phyloP scores from a whole-genome alignment of 1,140 invertebrate species.

The Vollenhovia emeryi region DNA sequence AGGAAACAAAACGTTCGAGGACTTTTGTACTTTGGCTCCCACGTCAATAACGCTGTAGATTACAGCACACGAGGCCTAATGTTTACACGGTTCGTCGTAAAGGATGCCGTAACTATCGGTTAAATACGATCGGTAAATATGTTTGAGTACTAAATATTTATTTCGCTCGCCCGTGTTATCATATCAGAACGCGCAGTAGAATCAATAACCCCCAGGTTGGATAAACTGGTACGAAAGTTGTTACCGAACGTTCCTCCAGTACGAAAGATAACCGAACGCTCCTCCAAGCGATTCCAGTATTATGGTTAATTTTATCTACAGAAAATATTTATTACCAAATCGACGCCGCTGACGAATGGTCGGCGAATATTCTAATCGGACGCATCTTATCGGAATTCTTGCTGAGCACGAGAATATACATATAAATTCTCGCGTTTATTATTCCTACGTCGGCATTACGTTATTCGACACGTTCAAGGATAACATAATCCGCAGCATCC shows the following conservation, averaged over 20 bases:
- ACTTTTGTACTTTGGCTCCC: conserved; percentile 8
- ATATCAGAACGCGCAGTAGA: background rate
- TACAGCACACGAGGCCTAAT: background rate
- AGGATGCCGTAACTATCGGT: background rate
- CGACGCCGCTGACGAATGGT: background rate
- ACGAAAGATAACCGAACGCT: background rate
- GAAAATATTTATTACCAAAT: conserved; percentile 9
- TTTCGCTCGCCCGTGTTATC: background rate
- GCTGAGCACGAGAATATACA: background rate
- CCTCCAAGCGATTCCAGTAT: background rate
- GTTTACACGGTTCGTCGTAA: conserved; percentile 4
- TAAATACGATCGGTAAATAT: background rate
- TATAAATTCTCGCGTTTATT: background rate
- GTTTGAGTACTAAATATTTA: background rate
- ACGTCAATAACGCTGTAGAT: background rate
- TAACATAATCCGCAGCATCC: background rate
- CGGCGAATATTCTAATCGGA: background rate
- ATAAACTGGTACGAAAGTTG: too few species aligned
- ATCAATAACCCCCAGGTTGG: too few species aligned
- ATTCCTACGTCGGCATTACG: background rate
- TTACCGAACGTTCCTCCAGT: too few species aligned
- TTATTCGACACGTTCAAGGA: background rate
- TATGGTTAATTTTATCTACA: background rate
- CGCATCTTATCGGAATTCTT: background rate
- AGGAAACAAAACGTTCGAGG: background rate